Conservation (phyloP, 2,797 vertebrate species). For the Syngnathus rostellatus region DNA sequence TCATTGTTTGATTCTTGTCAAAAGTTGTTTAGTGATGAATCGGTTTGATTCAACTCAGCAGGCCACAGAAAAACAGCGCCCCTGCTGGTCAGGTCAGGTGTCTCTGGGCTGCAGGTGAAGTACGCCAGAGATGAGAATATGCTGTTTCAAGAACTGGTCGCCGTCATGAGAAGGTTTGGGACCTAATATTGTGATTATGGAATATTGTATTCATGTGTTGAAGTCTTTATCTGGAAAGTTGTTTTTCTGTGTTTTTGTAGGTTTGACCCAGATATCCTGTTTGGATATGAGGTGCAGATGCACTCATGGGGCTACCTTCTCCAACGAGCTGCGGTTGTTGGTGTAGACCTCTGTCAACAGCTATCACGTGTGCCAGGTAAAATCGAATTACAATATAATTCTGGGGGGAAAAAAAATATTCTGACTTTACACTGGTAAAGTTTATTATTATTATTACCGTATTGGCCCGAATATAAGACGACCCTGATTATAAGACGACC, state of each 20-base stretch:
- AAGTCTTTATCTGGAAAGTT: not conserved
- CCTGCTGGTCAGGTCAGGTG: conserved; percentile 87
- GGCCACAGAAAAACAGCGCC: conserved; percentile 76
- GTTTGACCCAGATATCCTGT: conserved; percentile 92
- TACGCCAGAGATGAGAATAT: conserved; percentile 84
- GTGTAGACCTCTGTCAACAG: conserved; percentile 85
- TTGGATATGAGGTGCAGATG: conserved; percentile 98
- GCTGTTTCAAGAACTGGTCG: conserved; percentile 85
- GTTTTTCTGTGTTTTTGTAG: conserved; percentile 53
- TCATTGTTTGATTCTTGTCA: not conserved
- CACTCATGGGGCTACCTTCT: conserved; percentile 96
- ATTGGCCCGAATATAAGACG: too few relatives aligned
- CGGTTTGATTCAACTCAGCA: conserved; percentile 36
- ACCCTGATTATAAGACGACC: too few relatives aligned
- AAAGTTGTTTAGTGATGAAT: not conserved
- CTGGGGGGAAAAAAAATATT: too few relatives aligned
- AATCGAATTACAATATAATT: not conserved
- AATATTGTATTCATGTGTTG: not conserved
- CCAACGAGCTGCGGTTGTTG: conserved; percentile 81
- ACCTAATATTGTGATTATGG: not conserved
- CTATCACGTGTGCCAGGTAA: conserved; percentile 92
- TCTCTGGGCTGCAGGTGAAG: conserved; percentile 84
- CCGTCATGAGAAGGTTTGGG: conserved; percentile 80
- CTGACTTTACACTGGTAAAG: too few relatives aligned
- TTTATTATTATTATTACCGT: too few relatives aligned